Evolutionary conservation across 2,113 vertebrate species (phyloP), one percentile per base, ranked within the genome.

Genomic region (Hippoglossus stenolepis): DNA sequence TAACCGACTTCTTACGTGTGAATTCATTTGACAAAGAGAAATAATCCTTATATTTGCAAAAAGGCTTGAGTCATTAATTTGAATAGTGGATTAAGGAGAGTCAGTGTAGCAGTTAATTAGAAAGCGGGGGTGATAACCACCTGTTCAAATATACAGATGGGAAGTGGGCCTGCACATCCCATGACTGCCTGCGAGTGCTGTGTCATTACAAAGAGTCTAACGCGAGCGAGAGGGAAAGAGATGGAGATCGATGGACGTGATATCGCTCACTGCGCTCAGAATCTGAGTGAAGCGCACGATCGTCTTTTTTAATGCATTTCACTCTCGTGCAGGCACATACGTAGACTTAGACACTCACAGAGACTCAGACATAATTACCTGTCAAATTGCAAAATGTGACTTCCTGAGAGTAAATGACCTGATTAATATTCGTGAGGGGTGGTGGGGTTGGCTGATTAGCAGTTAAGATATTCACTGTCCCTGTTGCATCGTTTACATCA

Each of bases 41-140:
- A 82, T 62, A 79, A 83, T 84, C 66, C 83, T n/a, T 80, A 89
- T 90, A 86, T 92, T 93, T 90, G 86, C 47, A 71, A 56, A 64
- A 85, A 59, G 78, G 71, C 84, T 81, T 62, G 61, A 79, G 38
- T 92, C 84, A 72, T 82, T 87, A 60, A 85, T 85, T 85, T 56
- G 53, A 87, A 77, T 18, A 59, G 71, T 73, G 38, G 80, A 89
- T 91, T 86, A 86, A 76, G 78, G 57, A 40, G 82, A 85, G 72
- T 80, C 80, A 86, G 80, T 74, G 91, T 87, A 77, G 89, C 89
- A 85, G 82, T 89, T 92, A 90, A 92, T 92, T 89, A 84, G 83
- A 90, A 92, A 80, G 23, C 83, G 77, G 80, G 53, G 67, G 63
- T 71, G 75, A 88, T 82, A 87, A 83, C 75, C 84, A 90, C 83